A percentile compares a stretch with the other conserved stretches of the same genome.
Evolutionary conservation across 2,113 vertebrate species (phyloP).

Genomic region (Halcyon senegalensis): DNA sequence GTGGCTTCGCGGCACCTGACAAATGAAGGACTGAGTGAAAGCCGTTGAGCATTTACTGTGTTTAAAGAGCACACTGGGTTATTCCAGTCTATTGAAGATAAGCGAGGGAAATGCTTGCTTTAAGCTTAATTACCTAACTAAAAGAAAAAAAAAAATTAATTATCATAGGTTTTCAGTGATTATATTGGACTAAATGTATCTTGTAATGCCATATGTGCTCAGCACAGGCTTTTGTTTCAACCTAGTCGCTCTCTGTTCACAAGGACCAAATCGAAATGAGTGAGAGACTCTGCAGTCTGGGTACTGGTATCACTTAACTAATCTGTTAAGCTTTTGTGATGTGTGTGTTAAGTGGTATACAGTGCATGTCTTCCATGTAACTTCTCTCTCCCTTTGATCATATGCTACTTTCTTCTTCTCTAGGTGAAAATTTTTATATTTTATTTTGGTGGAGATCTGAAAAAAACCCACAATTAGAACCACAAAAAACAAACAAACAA

Average conservation of each 20-base stretch:
- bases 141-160: not conserved
- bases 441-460: not conserved
- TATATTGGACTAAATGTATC: not conserved
- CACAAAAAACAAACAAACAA: not conserved
- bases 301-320: not conserved
- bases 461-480: no score
- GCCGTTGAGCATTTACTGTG: rapidly evolving
- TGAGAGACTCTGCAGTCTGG: not conserved
- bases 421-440: not conserved
- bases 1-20: not conserved
- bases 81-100: not conserved
- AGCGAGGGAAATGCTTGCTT: not conserved
- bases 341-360: rapidly evolving
- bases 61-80: not conserved
- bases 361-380: not conserved
- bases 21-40: not conserved
- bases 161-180: not conserved
- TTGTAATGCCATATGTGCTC: not conserved
- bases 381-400: not conserved
- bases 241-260: not conserved
- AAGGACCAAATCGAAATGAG: not conserved
- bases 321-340: not conserved
- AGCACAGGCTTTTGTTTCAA: not conserved
- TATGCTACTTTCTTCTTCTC: not conserved
- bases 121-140: not conserved